Percentiles rank a stretch among this genome's conserved stretches.
Conservation (phyloP, 1,140 invertebrate genomes). For the Trypoxylus dichotomus region DNA sequence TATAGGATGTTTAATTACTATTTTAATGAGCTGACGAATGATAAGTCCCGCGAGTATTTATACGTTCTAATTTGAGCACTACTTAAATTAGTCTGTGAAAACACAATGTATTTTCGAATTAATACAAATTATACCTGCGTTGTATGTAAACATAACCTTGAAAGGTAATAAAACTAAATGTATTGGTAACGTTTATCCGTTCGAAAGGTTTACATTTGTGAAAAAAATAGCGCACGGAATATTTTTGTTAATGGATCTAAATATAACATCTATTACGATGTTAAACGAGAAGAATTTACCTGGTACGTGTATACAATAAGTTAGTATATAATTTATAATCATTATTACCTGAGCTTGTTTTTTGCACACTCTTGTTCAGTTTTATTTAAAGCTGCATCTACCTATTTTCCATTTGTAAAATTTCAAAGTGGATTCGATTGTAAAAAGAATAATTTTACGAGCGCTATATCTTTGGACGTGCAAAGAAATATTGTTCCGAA, state of each 20-base stretch:
- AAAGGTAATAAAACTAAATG: not conserved
- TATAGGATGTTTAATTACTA: not conserved
- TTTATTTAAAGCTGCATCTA: too few relatives aligned
- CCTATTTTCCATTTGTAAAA: not conserved
- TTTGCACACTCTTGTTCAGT: not conserved
- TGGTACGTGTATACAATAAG: not conserved
- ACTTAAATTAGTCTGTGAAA: not conserved
- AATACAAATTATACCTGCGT: not conserved
- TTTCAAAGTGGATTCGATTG: not conserved
- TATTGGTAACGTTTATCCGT: not conserved
- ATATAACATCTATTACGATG: not conserved
- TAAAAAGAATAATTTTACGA: not conserved
- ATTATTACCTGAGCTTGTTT: not conserved
- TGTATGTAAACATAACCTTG: not conserved
- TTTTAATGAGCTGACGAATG: not conserved
- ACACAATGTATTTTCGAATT: not conserved
- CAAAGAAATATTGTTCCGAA: not conserved
- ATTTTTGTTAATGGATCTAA: not conserved
- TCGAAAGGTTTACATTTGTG: not conserved
- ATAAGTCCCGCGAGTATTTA: not conserved
- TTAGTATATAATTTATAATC: not conserved
- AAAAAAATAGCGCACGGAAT: not conserved
- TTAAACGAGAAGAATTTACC: not conserved
- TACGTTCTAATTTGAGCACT: not conserved
- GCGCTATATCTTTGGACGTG: not conserved